Conservation (phyloP, 2,888 invertebrate genomes). For the Neocrepidodera transversa region DNA sequence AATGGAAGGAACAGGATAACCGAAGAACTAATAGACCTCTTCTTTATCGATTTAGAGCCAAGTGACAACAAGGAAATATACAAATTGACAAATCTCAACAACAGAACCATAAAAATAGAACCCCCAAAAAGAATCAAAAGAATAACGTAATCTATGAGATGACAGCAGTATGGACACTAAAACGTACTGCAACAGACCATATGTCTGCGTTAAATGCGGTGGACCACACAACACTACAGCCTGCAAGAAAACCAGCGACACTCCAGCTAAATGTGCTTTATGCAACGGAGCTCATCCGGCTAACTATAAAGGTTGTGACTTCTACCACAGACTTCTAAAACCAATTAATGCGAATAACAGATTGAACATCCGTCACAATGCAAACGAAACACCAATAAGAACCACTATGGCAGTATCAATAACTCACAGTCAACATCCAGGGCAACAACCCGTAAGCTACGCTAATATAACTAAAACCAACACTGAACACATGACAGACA, state of each 20-base stretch:
- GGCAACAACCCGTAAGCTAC: conserved; percentile 6
- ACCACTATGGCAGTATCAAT: conserved; percentile 4
- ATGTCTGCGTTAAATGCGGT: conserved; percentile 17
- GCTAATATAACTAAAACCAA: conserved; percentile 12
- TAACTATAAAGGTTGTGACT: conserved; percentile 14
- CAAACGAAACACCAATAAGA: conserved; percentile 3
- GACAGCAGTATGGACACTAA: conserved; percentile 14
- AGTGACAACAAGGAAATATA: conserved; percentile 1
- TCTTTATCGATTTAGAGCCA: not conserved
- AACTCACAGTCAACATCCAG: not conserved
- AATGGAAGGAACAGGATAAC: not conserved
- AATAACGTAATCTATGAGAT: conserved; percentile 12
- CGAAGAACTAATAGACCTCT: conserved; percentile 4
- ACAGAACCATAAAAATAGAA: conserved; percentile 4
- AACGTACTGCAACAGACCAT: conserved; percentile 14
- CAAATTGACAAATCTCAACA: conserved; percentile 11
- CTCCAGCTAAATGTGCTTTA: conserved; percentile 15
- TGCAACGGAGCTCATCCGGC: conserved; percentile 21
- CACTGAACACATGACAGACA: no score
- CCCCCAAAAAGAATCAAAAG: conserved; percentile 1
- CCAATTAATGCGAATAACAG: not conserved
- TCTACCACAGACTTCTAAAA: not conserved
- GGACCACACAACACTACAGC: conserved; percentile 13
- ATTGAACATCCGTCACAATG: not conserved
- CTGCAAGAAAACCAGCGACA: conserved; percentile 7